phyloP scores from a whole-genome alignment of 2,797 vertebrate genomes.

The Heteromormyrus szaboi region DNA sequence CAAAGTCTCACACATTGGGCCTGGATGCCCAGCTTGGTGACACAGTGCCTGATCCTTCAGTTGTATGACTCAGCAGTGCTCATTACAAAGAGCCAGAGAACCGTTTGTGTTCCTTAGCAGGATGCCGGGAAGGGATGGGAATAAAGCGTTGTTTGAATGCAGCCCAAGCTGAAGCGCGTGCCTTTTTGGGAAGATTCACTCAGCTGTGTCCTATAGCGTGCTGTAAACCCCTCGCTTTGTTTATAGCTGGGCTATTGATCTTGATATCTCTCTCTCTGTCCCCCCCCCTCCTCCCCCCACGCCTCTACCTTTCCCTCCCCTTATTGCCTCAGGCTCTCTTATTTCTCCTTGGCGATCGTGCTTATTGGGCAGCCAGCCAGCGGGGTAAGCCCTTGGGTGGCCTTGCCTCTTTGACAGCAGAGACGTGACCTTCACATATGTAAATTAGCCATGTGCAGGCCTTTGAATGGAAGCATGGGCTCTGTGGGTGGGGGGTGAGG shows the following conservation, averaged over 20 bases:
- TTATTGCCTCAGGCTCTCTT: conserved; percentile 65
- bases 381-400: conserved; percentile 56
- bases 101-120: conserved; percentile 20
- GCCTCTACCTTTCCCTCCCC: conserved; percentile 21
- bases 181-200: conserved; percentile 19
- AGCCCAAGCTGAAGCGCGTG: background rate
- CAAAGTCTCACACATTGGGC: background rate
- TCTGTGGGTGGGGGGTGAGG: conserved; percentile 36
- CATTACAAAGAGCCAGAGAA: background rate
- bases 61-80: background rate
- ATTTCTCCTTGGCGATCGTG: conserved; percentile 53
- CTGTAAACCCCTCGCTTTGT: conserved; percentile 3
- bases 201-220: conserved; percentile 8
- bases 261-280: background rate
- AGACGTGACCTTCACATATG: conserved; percentile 83
- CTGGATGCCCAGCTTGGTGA: background rate
- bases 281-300: background rate
- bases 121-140: background rate
- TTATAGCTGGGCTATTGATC: background rate
- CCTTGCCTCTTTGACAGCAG: conserved; percentile 65
- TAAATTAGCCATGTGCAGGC: conserved; percentile 80
- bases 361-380: conserved; percentile 67
- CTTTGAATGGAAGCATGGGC: conserved; percentile 60
- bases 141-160: background rate
- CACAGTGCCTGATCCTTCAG: background rate